Percentiles rank a stretch among this genome's conserved stretches.
phyloP scores from a whole-genome alignment of 1,140 invertebrate genomes.

The Drosophila pectinifera region DNA sequence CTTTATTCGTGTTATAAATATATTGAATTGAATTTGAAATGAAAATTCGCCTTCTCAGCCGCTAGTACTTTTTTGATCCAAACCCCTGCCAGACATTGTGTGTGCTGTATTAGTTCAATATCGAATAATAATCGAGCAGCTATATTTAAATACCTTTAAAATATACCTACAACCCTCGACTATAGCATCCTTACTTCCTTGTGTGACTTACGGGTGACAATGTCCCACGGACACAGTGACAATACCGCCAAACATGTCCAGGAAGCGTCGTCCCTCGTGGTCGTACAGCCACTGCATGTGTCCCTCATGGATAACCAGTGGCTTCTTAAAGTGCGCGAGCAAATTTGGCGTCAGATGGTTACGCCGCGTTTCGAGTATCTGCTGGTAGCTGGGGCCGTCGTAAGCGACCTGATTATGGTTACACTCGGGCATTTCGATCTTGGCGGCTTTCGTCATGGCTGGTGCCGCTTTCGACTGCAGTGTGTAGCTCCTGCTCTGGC shows the following conservation, averaged over 20 bases:
- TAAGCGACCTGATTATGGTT: conserved; percentile 57
- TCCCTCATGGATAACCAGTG: conserved; percentile 93
- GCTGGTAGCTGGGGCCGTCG: conserved; percentile 87
- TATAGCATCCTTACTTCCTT: not conserved
- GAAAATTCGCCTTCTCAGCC: no score
- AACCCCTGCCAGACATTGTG: no score
- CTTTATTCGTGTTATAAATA: no score
- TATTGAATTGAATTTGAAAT: no score
- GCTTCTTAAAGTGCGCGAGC: conserved; percentile 92
- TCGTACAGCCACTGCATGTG: conserved; percentile 97
- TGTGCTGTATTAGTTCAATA: no score
- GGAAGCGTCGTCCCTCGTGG: conserved; percentile 92
- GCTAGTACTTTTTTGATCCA: no score
- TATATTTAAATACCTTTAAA: no score
- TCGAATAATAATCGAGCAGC: no score
- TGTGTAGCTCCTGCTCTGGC: conserved; percentile 33
- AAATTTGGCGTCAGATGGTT: conserved; percentile 90
- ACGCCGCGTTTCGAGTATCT: conserved; percentile 87
- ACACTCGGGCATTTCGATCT: conserved; percentile 66
- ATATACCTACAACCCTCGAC: no score
- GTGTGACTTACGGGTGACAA: conserved; percentile 95
- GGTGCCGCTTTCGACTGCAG: conserved; percentile 60
- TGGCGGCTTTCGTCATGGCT: conserved; percentile 30
- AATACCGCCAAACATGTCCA: conserved; percentile 98
- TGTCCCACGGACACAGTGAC: conserved; percentile 99